phyloP scores from a whole-genome alignment of 2,888 invertebrate species.

The Leptinotarsa tumamoca region DNA sequence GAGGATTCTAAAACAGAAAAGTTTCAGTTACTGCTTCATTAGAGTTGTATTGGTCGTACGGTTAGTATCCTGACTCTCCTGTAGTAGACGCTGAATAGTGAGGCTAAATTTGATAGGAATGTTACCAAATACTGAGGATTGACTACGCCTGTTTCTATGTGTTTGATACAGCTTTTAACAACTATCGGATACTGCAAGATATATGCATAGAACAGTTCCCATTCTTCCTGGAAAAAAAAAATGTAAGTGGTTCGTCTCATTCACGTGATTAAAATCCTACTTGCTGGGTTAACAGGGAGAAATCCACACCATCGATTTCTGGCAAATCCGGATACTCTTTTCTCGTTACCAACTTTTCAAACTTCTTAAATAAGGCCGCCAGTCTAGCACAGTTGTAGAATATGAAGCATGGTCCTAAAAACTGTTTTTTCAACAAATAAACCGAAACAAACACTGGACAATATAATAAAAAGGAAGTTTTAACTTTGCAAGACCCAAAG shows the following conservation, averaged over 20 bases:
- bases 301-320: slow-evolving; percentile 71
- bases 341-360: slow-evolving; percentile 69
- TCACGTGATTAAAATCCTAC: slow-evolving; percentile 64
- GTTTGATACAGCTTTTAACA: slow-evolving; percentile 70
- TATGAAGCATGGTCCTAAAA: slow-evolving; percentile 78
- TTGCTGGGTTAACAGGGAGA: slow-evolving; percentile 74
- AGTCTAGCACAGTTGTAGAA: slow-evolving; percentile 84
- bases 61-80: slow-evolving; percentile 76
- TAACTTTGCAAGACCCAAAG: too few species aligned
- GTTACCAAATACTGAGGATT: slow-evolving; percentile 75
- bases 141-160: slow-evolving; percentile 68
- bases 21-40: background rate
- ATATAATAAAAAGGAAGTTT: too few species aligned
- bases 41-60: slow-evolving; percentile 67
- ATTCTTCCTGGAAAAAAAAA: slow-evolving; percentile 76
- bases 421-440: too few species aligned
- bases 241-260: slow-evolving; percentile 20
- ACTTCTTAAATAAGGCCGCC: slow-evolving; percentile 75
- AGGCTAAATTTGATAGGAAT: slow-evolving; percentile 74
- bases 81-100: slow-evolving; percentile 81
- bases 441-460: too few species aligned
- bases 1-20: slow-evolving; percentile 72
- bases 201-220: slow-evolving; percentile 78
- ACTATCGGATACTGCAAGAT: slow-evolving; percentile 75
- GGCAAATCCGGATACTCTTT: slow-evolving; percentile 75